Base-by-base conservation (phyloP, 2,888 invertebrate species). In the Zonitis immaculata region DNA sequence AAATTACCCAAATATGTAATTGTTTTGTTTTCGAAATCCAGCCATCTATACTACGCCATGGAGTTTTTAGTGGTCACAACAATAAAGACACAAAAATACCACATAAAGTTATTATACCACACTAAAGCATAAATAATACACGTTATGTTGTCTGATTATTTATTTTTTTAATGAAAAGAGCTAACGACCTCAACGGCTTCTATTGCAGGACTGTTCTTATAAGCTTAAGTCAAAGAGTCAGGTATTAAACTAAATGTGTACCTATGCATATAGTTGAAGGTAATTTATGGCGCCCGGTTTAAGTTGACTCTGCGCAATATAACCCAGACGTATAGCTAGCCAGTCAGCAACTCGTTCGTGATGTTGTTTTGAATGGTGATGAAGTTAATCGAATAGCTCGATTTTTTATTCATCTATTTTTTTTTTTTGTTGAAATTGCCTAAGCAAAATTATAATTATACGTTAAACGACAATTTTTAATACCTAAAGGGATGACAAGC, bases 221-320 rank as follows among this genome's bases (percentile, higher is more conserved):
- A n/a, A n/a, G n/a, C n/a, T n/a, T 65, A 56, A 46, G 58, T 55
- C 44, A 45, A 57, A 65, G 63, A 56, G 53, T 51, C 44, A 47
- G 49, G 49, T 51, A 46, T 46, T 44, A 25, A 54, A 48, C 25
- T n/a, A n/a, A n/a, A n/a, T n/a, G n/a, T n/a, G n/a, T n/a, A n/a
- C n/a, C n/a, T n/a, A n/a, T n/a, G 42, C 47, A 51, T 51, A 46
- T 39, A 49, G 56, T 49, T 49, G 46, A 52, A 56, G 49, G 52
- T 47, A 47, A 44, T 52, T 56, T 56, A 32, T 52, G 55, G 55
- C 55, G 55, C 55, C 51, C 55, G 49, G 28, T 39, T 39, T 55
- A 44, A 47, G 35, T 45, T 44, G 55, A 46, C 42, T 52, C 49
- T 39, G 14, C 48, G 44, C 54, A 45, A 54, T 47, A 50, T 47